Conservation (phyloP, 2,888 invertebrate genomes). For the Cheilosia vulpina region DNA sequence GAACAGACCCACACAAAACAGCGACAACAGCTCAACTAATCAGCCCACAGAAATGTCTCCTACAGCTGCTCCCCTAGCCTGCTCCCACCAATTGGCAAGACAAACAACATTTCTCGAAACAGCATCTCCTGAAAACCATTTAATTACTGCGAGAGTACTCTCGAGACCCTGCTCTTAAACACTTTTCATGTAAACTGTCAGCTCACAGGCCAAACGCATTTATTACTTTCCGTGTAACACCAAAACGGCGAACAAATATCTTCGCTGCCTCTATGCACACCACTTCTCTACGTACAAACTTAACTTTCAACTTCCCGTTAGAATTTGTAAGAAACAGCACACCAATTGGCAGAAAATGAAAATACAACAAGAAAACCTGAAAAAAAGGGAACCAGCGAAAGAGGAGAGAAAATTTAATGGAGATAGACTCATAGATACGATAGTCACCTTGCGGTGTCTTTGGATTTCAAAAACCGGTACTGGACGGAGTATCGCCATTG, state of each 20-base stretch:
- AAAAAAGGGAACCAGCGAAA: conserved; percentile 37
- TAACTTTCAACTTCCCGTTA: conserved; percentile 74
- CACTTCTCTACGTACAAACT: conserved; percentile 38
- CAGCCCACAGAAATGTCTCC: background rate
- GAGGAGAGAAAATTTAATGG: conserved; percentile 29
- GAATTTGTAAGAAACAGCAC: conserved; percentile 61
- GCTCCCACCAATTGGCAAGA: conserved; percentile 4
- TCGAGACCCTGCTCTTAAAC: background rate
- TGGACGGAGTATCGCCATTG: conserved; percentile 29
- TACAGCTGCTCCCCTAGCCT: background rate
- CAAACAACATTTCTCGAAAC: background rate
- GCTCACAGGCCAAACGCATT: conserved; percentile 34
- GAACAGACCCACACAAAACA: too few relatives aligned
- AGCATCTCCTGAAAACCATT: conserved; percentile 7
- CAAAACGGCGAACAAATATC: conserved; percentile 38
- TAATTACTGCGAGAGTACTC: conserved; percentile 16
- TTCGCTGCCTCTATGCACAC: conserved; percentile 6
- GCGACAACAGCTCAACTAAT: too few relatives aligned
- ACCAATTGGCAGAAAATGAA: conserved; percentile 18
- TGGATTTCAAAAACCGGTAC: conserved; percentile 31
- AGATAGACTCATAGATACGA: conserved; percentile 15
- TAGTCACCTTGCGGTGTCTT: conserved; percentile 53
- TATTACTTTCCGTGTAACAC: conserved; percentile 28
- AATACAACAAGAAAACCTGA: conserved; percentile 18
- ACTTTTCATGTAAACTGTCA: conserved; percentile 18